Evolutionary conservation across 2,113 vertebrate species (phyloP).

Genomic region (mouse (Mus musculus)): GRCm39 chr3:141214501-141215000

Average conservation of each 20-base stretch:
- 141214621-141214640: constrained; percentile 55
- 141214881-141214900: background rate
- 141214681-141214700: background rate
- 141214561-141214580: constrained; percentile 50
- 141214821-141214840: background rate
- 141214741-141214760: background rate
- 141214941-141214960: background rate
- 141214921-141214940: no score
- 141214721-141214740: background rate
- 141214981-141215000: background rate
- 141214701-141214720: constrained; percentile 61
- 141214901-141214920: background rate
- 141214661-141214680: background rate
- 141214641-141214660: constrained; percentile 33
- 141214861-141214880: background rate
- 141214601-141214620: constrained; percentile 56
- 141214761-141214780: constrained; percentile 32
- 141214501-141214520: background rate
- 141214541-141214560: background rate
- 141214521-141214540: constrained; percentile 48
- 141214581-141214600: constrained; percentile 35
- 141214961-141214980: no score
- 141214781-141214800: constrained; percentile 36
- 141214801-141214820: background rate
- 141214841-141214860: background rate